Conservation (phyloP, 64 coral and sea anemone genomes). For the Orbicella faveolata region DNA sequence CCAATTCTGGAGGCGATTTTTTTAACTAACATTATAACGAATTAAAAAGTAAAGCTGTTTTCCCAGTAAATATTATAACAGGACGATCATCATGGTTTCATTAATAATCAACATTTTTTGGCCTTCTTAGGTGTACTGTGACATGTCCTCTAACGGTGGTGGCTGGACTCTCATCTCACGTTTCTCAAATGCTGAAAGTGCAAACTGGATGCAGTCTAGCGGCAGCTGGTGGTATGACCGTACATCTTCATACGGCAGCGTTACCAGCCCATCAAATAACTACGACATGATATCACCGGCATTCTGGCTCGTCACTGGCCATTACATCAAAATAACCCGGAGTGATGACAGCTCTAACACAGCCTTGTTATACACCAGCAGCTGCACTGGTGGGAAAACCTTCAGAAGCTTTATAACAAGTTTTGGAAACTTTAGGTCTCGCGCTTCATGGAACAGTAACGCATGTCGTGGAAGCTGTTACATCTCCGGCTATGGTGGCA, state of each 20-base stretch:
- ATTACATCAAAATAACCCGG: constrained; percentile 38
- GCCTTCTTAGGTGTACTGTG: constrained; percentile 35
- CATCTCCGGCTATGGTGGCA: not conserved
- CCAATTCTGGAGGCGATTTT: no score
- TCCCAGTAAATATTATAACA: no score
- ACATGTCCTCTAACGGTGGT: constrained; percentile 41
- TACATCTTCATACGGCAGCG: constrained; percentile 21
- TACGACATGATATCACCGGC: constrained; percentile 61
- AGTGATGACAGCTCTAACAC: constrained; percentile 44
- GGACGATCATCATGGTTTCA: no score
- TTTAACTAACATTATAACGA: no score
- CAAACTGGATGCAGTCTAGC: constrained; percentile 49
- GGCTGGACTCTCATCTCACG: constrained; percentile 67
- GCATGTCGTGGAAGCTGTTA: constrained; percentile 28
- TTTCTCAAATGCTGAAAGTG: constrained; percentile 53
- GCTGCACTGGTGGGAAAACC: constrained; percentile 17
- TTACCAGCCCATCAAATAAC: constrained; percentile 29
- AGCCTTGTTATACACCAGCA: constrained; percentile 16
- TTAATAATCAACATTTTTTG: not conserved
- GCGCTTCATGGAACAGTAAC: constrained; percentile 25
- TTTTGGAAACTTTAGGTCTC: constrained; percentile 21
- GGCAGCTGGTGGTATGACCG: constrained; percentile 56
- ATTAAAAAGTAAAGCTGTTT: no score
- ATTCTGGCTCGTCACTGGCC: constrained; percentile 42
- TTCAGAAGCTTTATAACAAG: constrained; percentile 37